Conservation (phyloP, 2,888 invertebrate genomes). For the Bhutanitis thaidina region DNA sequence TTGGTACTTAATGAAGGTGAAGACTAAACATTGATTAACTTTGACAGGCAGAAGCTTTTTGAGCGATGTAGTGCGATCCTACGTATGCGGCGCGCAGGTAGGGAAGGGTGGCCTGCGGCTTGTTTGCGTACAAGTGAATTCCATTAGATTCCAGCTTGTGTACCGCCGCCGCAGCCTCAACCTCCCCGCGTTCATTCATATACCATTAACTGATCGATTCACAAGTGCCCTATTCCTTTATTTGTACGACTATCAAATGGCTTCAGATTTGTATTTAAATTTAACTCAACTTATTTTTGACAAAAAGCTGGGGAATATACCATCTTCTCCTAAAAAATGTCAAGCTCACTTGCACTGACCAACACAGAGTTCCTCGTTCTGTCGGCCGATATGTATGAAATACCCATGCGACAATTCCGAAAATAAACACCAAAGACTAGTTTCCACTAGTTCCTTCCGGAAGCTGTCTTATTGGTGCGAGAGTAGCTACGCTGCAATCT, state of each 20-base stretch:
- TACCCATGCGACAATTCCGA: too few relatives aligned
- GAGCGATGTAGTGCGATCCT: slow-evolving; percentile 30
- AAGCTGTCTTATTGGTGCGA: too few relatives aligned
- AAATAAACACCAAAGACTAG: too few relatives aligned
- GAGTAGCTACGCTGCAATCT: too few relatives aligned
- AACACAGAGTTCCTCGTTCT: too few relatives aligned
- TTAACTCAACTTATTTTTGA: background rate
- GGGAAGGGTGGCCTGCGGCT: slow-evolving; percentile 59
- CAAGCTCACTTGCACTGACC: too few relatives aligned
- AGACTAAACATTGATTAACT: slow-evolving; percentile 31
- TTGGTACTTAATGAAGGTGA: background rate
- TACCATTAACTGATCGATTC: slow-evolving; percentile 77
- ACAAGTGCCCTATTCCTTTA: slow-evolving; percentile 63
- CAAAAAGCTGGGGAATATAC: too few relatives aligned
- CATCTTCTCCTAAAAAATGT: too few relatives aligned
- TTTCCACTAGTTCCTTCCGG: too few relatives aligned
- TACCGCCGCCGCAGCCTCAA: slow-evolving; percentile 62
- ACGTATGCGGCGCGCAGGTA: slow-evolving; percentile 28
- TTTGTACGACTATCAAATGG: slow-evolving; percentile 31
- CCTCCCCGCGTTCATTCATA: slow-evolving; percentile 68
- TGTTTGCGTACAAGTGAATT: slow-evolving; percentile 79
- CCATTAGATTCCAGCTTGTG: slow-evolving; percentile 73
- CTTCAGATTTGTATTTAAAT: slow-evolving; percentile 8
- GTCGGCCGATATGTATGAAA: too few relatives aligned
- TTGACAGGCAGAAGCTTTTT: slow-evolving; percentile 27